Base-by-base conservation (phyloP, 2,797 vertebrate genomes). In the Heliangelus exortis region DNA sequence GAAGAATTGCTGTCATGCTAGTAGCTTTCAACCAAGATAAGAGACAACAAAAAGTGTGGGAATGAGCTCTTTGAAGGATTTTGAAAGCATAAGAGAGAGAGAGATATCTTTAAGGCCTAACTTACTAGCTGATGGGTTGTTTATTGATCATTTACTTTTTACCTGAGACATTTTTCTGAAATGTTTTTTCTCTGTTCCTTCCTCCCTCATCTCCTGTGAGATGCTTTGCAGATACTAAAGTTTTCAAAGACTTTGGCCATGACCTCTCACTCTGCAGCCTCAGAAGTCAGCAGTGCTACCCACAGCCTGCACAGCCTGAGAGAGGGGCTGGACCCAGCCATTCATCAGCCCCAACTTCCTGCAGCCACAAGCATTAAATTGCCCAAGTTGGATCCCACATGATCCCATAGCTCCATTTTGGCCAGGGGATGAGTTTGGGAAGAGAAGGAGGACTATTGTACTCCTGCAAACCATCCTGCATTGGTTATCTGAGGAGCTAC, bases 361-460 rank as follows among this genome's bases (percentile, higher is more conserved):
- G 53, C 9, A 31, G 22, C 33, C 53, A 43, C 15, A 71, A 36
- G 36, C 31, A 62, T 0, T 2, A 6, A 26, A 26, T 12, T 83
- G 28, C 25, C 33, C 28, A 41, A 12, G 19, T 25, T 29, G 39
- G 10, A 25, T 8, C 11, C 22, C 6, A 0, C 21, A 18, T 26
- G 11, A 0, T 10, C 21, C 13, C 98, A 98, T 87, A 90, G 97
- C 28, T 92, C 29, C 39, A 15, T 65, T 65, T 76, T 59, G 29
- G 18, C 15, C 25, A 31, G 2, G 13, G 45, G 45, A 20, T 47
- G 45, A 41, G 39, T 41, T 41, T 41, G 39, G 39, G 39, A 41
- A 41, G 59, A 63, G 29, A 3, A 55, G 7, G 29, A 50, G 43
- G 29, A 62, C 7, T 10, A 3, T 15, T 23, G 17, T 47, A 39